Percentiles rank a stretch among this genome's conserved stretches.
Evolutionary conservation across 2,797 vertebrate species (phyloP).

Genomic region (Artibeus jamaicensis): DNA sequence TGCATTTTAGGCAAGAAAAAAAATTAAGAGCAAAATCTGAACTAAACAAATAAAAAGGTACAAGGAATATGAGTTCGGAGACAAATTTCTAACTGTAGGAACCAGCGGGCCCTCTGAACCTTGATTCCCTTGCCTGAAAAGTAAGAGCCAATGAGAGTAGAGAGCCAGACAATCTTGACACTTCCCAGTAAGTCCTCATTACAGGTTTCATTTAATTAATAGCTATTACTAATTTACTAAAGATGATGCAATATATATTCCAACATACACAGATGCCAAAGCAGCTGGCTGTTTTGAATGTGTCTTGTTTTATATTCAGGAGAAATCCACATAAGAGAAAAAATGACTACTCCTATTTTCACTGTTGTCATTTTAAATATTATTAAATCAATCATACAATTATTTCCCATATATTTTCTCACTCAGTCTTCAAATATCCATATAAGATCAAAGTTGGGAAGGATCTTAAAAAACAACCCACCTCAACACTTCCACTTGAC

Average conservation of each 20-base stretch:
- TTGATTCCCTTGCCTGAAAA: background rate
- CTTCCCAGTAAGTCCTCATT: background rate
- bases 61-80: background rate
- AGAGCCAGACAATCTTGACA: background rate
- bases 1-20: background rate
- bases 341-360: background rate
- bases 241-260: background rate
- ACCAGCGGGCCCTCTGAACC: background rate
- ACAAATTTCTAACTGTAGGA: background rate
- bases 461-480: background rate
- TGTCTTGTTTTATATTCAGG: background rate
- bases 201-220: background rate
- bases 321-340: background rate
- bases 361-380: background rate
- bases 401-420: background rate
- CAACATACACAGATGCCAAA: background rate
- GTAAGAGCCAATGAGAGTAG: background rate
- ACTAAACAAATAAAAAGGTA: background rate
- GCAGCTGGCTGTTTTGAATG: background rate
- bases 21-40: constrained; percentile 19
- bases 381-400: background rate
- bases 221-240: background rate
- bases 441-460: background rate
- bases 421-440: background rate
- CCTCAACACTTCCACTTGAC: background rate